Evolutionary conservation across 2,888 invertebrate species (phyloP), one percentile per base, ranked within the genome.

Genomic region (Pristionchus fissidentatus): DNA sequence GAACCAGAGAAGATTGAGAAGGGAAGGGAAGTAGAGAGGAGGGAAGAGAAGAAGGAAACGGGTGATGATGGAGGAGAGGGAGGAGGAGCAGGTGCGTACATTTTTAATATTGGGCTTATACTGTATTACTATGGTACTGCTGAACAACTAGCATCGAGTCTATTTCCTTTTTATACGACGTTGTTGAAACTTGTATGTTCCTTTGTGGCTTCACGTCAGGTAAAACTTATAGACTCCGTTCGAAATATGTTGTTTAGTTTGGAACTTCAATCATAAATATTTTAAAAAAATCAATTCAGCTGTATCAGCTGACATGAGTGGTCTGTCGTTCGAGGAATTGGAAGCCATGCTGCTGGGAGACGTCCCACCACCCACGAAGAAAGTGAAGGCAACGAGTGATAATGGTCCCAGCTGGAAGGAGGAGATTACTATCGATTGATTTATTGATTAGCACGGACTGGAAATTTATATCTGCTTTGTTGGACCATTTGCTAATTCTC

Each of bases 271-370:
- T n/a, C n/a, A n/a, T n/a, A n/a, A n/a, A n/a, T n/a, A n/a, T n/a
- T n/a, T n/a, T n/a, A n/a, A n/a, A n/a, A n/a, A n/a, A n/a, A n/a
- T n/a, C n/a, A n/a, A n/a, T n/a, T n/a, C n/a, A n/a, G n/a, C n/a
- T n/a, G n/a, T n/a, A n/a, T n/a, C n/a, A n/a, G 41, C n/a, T 3
- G 66, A 81, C 46, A 13, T 81, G 46, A 43, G 26, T 66, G 32
- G n/a, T 19, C 32, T 81, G 19, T 81, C 81, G 15, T 81, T 66
- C 66, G 81, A 81, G 49, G 81, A 81, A 49, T 66, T 81, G 29
- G 29, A 80, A 35, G 80, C 35, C n/a, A 57, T 38, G 46, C n/a
- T 62, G 46, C 26, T 66, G 15, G 66, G 46, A 19, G 66, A 26
- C 32, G 15, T 57, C 7, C 38, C n/a, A 8, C 60, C 81, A 62